Conservation (phyloP, 2,888 invertebrate genomes). For the Cryptocephalus moraei region DNA sequence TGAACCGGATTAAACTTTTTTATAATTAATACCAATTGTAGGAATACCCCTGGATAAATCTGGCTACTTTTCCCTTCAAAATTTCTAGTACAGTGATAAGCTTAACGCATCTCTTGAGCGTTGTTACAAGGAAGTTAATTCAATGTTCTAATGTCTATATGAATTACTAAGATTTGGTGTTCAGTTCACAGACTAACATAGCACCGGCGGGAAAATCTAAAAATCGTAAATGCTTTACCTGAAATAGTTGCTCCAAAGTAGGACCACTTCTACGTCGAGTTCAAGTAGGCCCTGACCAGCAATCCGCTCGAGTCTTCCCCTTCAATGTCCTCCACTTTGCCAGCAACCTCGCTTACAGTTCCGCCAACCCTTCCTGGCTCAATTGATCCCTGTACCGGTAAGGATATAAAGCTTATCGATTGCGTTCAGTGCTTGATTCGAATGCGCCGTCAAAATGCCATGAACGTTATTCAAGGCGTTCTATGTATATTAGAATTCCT, state of each 20-base stretch:
- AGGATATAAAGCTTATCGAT: slow-evolving; percentile 87
- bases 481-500: slow-evolving; percentile 34
- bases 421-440: slow-evolving; percentile 52
- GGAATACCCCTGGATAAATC: too few relatives aligned
- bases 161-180: too few relatives aligned
- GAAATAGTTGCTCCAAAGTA: slow-evolving; percentile 92
- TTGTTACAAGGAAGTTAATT: too few relatives aligned
- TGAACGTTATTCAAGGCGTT: slow-evolving; percentile 36
- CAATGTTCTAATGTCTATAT: too few relatives aligned
- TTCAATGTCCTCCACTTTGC: slow-evolving; percentile 84
- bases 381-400: slow-evolving; percentile 72
- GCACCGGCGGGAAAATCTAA: too few relatives aligned
- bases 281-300: slow-evolving; percentile 90
- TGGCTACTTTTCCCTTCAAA: too few relatives aligned
- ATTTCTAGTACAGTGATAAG: too few relatives aligned
- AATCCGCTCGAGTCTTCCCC: slow-evolving; percentile 78
- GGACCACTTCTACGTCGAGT: slow-evolving; percentile 92
- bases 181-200: too few relatives aligned
- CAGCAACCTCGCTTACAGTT: slow-evolving; percentile 63
- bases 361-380: slow-evolving; percentile 61
- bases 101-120: too few relatives aligned
- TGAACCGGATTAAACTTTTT: too few relatives aligned
- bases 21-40: too few relatives aligned
- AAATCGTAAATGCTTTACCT: slow-evolving; percentile 53
- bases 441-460: slow-evolving; percentile 34